Evolutionary conservation across 2,888 invertebrate species (phyloP), one percentile per base, ranked within the genome.

Genomic region (Pollenia angustigena): DNA sequence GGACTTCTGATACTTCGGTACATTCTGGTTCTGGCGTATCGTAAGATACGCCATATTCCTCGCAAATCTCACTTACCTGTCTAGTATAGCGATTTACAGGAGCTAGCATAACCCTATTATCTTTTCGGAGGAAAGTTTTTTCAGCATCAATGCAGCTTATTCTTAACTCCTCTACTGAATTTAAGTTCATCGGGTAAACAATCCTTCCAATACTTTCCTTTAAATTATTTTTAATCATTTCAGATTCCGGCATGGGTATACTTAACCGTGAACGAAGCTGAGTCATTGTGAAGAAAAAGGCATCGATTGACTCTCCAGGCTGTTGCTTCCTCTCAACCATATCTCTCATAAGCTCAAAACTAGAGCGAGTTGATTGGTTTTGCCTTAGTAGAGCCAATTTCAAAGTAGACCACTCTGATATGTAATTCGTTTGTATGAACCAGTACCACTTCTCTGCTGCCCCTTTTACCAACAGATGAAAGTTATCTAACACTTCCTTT

Each of bases 161-260:
- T 10, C 44, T 6, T 9, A 64, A 16, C 1, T 64, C 42, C 9
- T 64, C 62, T 10, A 44, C 62, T 42, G 62, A 64, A 10, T 16
- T 16, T 6, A 64, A 40, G n/a, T 4, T 10, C 7, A 60, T 60
- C n/a, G 40, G 60, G 60, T 60, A 60, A 60, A 40, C 60, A 4
- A 40, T 60, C 6, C 60, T 60, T 23, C 9, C 42, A 10, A 60
- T 42, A n/a, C 10, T 10, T n/a, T 64, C 64, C 16, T 44, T 64
- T 10, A 44, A 40, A 40, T 60, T 60, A 10, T 18, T 60, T 60
- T 60, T 56, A 11, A 56, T 56, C 56, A 56, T 23, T n/a, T 56
- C 60, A 14, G 9, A 40, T 14, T 64, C 64, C 2, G 64, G 44
- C 56, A 56, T 56, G 8, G 56, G 9, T 10, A 56, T 56, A 1